A percentile compares a stretch with the other conserved stretches of the same genome.
Conservation (phyloP, 2,113 vertebrate genomes). For the Anolis carolinensis region DNA sequence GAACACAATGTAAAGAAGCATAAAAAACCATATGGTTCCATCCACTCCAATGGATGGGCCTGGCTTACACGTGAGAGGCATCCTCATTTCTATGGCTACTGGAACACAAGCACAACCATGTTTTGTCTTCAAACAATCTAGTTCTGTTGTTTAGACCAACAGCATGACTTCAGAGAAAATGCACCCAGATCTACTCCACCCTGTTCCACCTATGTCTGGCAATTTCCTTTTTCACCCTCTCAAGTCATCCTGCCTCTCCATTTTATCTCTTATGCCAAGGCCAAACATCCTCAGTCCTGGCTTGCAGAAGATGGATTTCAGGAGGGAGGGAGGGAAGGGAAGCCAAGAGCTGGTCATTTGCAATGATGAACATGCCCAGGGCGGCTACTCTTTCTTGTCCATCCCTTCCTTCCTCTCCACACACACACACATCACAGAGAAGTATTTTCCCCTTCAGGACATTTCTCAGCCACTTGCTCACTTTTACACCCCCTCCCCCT, state of each 20-base stretch:
- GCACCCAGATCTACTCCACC: not conserved
- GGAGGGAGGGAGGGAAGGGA: too few relatives aligned
- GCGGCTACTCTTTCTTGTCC: not conserved
- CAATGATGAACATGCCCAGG: not conserved
- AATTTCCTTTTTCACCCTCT: not conserved
- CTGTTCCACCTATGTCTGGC: not conserved
- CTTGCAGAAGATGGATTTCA: not conserved
- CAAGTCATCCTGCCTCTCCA: not conserved
- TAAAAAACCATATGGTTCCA: not conserved
- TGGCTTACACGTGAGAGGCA: too few relatives aligned
- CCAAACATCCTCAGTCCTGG: not conserved
- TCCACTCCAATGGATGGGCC: not conserved
- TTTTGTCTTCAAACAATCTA: not conserved
- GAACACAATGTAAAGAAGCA: not conserved
- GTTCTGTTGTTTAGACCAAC: not conserved
- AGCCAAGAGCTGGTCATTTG: not conserved
- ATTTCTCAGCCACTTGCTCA: slow-evolving; percentile 48
- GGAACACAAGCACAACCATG: too few relatives aligned
- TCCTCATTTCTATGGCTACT: not conserved
- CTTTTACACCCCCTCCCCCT: not conserved
- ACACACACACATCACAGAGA: too few relatives aligned
- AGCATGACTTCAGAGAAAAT: not conserved
- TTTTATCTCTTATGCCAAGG: not conserved
- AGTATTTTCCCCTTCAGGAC: slow-evolving; percentile 50
- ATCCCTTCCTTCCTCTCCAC: not conserved